phyloP scores from a whole-genome alignment of 2,113 vertebrate species.

The Tachysurus fulvidraco region DNA sequence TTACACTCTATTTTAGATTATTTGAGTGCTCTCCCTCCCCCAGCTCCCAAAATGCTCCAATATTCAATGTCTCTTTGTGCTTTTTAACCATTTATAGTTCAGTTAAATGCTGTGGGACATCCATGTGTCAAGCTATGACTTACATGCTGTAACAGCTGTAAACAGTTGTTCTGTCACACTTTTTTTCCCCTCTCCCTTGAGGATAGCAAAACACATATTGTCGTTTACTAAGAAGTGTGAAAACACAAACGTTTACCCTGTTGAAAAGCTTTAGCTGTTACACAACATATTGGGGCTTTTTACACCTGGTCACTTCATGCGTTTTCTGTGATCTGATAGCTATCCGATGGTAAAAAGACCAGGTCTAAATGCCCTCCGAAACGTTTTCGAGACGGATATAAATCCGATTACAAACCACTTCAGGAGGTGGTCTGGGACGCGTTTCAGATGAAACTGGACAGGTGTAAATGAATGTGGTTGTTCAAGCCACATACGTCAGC shows the following conservation, averaged over 20 bases:
- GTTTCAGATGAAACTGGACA: too few relatives aligned
- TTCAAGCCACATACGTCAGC: too few relatives aligned
- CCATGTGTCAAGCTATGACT: not conserved
- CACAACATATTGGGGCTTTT: too few relatives aligned
- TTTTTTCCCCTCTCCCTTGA: not conserved
- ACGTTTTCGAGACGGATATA: too few relatives aligned
- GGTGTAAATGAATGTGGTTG: too few relatives aligned
- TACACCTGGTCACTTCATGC: too few relatives aligned
- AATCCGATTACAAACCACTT: too few relatives aligned
- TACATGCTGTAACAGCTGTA: not conserved
- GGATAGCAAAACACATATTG: not conserved
- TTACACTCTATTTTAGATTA: not conserved
- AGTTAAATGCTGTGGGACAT: not conserved
- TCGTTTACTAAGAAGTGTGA: not conserved
- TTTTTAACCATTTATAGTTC: not conserved
- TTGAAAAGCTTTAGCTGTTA: not conserved
- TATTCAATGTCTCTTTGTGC: not conserved
- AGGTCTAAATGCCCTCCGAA: too few relatives aligned
- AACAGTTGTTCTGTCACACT: not conserved
- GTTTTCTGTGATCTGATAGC: too few relatives aligned
- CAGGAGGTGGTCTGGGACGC: too few relatives aligned
- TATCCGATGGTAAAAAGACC: too few relatives aligned
- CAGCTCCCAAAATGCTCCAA: not conserved
- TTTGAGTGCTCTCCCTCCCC: not conserved
- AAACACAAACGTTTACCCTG: not conserved